These are phyloP conservation scores for Arvicanthis niloticus DNA, from an alignment of 2,113 vertebrate species.

Conservation along the genomic window DNA sequence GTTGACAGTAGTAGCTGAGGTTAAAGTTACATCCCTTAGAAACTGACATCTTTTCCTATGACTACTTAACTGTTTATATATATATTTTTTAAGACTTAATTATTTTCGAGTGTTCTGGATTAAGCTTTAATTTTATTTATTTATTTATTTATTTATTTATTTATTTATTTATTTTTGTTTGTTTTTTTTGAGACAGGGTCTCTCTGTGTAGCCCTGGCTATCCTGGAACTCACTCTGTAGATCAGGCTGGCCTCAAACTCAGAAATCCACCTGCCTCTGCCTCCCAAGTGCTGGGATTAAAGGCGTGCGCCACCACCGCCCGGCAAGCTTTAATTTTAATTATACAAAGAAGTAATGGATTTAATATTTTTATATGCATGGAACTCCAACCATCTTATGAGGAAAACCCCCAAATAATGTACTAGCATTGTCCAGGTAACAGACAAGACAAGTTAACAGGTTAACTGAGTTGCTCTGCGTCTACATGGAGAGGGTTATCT, in stretches of 20 bases:
- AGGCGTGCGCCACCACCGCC: too few species aligned
- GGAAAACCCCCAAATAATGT: background rate
- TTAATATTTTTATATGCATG: background rate
- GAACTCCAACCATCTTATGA: background rate
- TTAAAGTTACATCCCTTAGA: background rate
- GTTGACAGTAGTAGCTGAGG: background rate
- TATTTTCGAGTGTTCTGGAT: background rate
- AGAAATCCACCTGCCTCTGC: too few species aligned
- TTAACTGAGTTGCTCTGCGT: background rate
- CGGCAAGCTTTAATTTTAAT: background rate
- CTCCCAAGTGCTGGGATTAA: too few species aligned
- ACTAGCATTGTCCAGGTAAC: background rate
- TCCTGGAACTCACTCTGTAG: too few species aligned
- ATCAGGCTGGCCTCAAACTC: too few species aligned
- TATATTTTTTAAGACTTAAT: background rate
- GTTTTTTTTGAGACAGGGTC: too few species aligned
- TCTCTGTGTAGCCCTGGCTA: too few species aligned
- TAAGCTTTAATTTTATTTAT: background rate
- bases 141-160: too few species aligned
- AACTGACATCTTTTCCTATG: background rate
- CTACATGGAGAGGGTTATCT: background rate
- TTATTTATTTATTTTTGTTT: too few species aligned
- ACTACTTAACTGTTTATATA: background rate
- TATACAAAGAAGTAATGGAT: background rate
- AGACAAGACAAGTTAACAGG: background rate